phyloP scores from a whole-genome alignment of 2,113 vertebrate genomes.

The Myiozetetes cayanensis region DNA sequence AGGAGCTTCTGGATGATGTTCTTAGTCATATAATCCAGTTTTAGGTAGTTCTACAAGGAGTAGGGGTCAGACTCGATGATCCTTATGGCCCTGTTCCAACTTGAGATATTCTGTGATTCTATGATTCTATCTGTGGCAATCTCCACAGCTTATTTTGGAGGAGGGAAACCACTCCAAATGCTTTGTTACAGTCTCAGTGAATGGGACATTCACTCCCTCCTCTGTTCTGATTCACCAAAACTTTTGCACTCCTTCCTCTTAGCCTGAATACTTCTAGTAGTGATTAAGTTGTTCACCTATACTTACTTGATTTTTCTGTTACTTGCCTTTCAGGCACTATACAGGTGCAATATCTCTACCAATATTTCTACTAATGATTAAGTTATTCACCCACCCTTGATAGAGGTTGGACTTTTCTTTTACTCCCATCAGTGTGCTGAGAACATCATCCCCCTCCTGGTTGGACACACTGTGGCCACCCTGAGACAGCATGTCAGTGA shows the following conservation, averaged over 20 bases:
- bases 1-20: not conserved
- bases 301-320: not conserved
- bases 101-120: not conserved
- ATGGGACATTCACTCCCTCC: not conserved
- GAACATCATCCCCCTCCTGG: not conserved
- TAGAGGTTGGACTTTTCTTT: too few species aligned
- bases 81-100: not conserved
- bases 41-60: not conserved
- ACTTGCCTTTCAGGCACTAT: not conserved
- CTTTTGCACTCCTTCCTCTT: too few species aligned
- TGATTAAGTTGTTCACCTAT: not conserved
- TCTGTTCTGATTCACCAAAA: not conserved
- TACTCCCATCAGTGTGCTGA: not conserved
- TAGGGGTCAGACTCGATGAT: not conserved
- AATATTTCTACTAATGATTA: too few species aligned
- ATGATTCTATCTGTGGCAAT: not conserved
- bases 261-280: not conserved
- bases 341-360: too few species aligned
- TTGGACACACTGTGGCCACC: not conserved
- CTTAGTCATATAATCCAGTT: not conserved
- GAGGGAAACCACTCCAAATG: not conserved
- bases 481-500: accelerated
- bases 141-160: not conserved
- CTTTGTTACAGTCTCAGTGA: not conserved
- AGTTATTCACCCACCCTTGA: too few species aligned